Conservation (phyloP, 2,888 invertebrate genomes). For the Hirtodrosophila trivittata region DNA sequence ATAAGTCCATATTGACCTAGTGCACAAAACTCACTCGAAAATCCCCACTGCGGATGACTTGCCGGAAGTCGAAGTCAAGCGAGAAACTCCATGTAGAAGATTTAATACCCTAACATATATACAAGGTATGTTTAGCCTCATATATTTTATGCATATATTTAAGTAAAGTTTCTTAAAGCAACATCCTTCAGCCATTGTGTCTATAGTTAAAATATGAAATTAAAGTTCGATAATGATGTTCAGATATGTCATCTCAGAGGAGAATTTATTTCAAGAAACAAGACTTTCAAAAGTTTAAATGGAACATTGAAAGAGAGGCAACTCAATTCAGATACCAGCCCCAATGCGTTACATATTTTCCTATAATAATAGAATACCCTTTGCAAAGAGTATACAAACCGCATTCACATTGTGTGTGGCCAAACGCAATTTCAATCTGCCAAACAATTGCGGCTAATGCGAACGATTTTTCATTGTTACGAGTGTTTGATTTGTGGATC, state of each 20-base stretch:
- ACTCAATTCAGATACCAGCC: too few relatives aligned
- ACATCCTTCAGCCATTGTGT: too few relatives aligned
- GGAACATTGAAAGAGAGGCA: too few relatives aligned
- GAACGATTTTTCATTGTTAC: conserved; percentile 64
- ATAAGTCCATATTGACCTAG: conserved; percentile 52
- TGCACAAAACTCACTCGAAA: conserved; percentile 9
- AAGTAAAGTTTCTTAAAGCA: too few relatives aligned
- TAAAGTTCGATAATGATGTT: too few relatives aligned
- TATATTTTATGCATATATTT: too few relatives aligned
- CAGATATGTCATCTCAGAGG: too few relatives aligned
- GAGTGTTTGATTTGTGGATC: conserved; percentile 70
- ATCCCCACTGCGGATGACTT: conserved; percentile 39
- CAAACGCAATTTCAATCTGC: conserved; percentile 48
- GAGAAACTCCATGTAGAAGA: not conserved
- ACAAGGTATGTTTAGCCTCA: too few relatives aligned
- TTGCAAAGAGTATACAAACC: not conserved
- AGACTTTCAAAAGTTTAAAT: too few relatives aligned
- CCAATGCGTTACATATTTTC: not conserved
- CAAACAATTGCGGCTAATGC: conserved; percentile 73
- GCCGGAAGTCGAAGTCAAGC: conserved; percentile 51
- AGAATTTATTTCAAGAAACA: too few relatives aligned
- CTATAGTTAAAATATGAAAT: too few relatives aligned
- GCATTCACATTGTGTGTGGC: conserved; percentile 55
- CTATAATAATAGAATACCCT: not conserved
- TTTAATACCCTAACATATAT: conserved; percentile 8